These are phyloP conservation scores for Eupithecia centaureata DNA, from an alignment of 2,888 invertebrate species.

Conservation along the genomic window DNA sequence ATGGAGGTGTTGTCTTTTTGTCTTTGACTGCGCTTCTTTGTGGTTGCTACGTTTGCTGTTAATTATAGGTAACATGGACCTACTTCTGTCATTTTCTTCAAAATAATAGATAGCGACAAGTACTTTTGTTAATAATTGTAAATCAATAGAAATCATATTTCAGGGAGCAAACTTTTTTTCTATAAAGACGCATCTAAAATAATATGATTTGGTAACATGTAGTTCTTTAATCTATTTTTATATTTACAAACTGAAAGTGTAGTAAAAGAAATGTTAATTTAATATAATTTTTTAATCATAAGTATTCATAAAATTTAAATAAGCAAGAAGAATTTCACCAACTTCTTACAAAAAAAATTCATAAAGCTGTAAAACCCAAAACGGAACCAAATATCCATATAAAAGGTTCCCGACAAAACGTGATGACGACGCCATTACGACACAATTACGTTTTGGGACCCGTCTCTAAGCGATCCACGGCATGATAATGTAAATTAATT, in stretches of 20 bases:
- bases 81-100: not conserved
- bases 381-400: not conserved
- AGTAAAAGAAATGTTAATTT: too few species aligned
- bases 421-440: conserved; percentile 2
- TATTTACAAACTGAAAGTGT: too few species aligned
- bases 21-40: conserved; percentile 33
- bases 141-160: not conserved
- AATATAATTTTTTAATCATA: not conserved
- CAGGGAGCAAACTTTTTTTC: too few species aligned
- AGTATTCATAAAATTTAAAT: not conserved
- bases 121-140: not conserved
- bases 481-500: conserved; percentile 78
- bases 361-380: not conserved
- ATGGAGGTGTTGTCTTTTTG: conserved; percentile 54
- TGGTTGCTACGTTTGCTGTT: not conserved
- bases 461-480: conserved; percentile 41
- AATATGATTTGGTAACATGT: too few species aligned
- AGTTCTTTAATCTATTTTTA: too few species aligned
- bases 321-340: not conserved
- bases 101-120: not conserved
- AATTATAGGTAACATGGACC: not conserved
- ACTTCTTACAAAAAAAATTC: not conserved
- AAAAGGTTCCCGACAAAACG: not conserved
- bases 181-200: too few species aligned
- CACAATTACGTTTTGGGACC: conserved; percentile 48